These are phyloP conservation scores for Hippocampus comes DNA, from an alignment of 2,113 vertebrate genomes.

Conservation along the genomic window DNA sequence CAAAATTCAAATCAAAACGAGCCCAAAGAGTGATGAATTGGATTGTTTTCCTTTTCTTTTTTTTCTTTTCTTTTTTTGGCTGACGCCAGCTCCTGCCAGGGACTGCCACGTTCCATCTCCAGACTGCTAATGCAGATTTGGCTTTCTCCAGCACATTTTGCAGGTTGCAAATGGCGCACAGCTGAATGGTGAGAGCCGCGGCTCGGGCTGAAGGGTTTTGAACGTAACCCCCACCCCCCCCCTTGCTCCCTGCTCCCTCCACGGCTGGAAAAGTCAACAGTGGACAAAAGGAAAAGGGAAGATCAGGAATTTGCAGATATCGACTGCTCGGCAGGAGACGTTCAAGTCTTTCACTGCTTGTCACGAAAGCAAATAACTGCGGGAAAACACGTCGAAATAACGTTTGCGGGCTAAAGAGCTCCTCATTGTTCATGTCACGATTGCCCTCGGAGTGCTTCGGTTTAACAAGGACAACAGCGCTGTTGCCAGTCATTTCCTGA, in stretches of 20 bases:
- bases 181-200: slow-evolving; percentile 48
- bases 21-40: not conserved
- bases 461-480: slow-evolving; percentile 37
- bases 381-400: slow-evolving; percentile 20
- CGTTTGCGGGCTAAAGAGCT: slow-evolving; percentile 14
- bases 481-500: slow-evolving; percentile 47
- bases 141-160: slow-evolving; percentile 38
- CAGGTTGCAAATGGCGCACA: slow-evolving; percentile 50
- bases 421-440: slow-evolving; percentile 40
- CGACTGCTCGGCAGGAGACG: slow-evolving; percentile 8
- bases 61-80: not conserved
- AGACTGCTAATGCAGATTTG: slow-evolving; percentile 33
- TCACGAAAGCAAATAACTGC: not conserved
- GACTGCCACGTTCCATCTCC: slow-evolving; percentile 25
- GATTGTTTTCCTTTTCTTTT: slow-evolving; percentile 4
- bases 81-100: not conserved
- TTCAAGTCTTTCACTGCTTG: slow-evolving; percentile 7
- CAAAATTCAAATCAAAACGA: not conserved
- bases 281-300: slow-evolving; percentile 20
- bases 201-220: slow-evolving; percentile 36
- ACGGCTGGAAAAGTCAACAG: slow-evolving; percentile 56
- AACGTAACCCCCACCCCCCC: slow-evolving; percentile 29
- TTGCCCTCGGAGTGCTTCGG: slow-evolving; percentile 32
- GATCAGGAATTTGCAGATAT: slow-evolving; percentile 39
- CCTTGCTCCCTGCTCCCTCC: slow-evolving; percentile 22